Evolutionary conservation across 2,797 vertebrate genomes (phyloP).

Genomic region (Delichon dasypus): DNA sequence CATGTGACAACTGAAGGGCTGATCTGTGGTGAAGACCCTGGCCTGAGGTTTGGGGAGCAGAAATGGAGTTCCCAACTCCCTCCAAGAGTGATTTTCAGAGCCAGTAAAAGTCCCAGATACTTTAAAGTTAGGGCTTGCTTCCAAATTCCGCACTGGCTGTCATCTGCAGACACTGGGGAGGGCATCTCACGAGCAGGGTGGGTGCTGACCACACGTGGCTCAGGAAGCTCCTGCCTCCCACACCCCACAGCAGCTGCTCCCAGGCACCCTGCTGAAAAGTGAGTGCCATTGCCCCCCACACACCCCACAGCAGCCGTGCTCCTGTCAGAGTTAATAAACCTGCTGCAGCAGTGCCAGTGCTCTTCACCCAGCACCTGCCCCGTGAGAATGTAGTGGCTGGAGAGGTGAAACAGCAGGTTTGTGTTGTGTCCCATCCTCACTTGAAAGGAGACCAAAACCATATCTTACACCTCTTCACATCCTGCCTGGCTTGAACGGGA

Average conservation of each 20-base stretch:
- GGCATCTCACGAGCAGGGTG: neutral
- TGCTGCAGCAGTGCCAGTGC: neutral
- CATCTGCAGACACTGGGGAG: neutral
- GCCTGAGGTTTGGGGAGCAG: neutral
- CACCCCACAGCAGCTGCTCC: neutral
- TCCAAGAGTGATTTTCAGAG: neutral
- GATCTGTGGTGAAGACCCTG: neutral
- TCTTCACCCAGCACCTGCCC: neutral
- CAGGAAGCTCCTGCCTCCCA: fast-evolving
- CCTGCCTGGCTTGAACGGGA: neutral
- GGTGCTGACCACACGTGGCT: fast-evolving
- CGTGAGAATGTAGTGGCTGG: fast-evolving
- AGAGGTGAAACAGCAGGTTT: neutral
- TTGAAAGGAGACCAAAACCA: neutral
- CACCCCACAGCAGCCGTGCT: neutral
- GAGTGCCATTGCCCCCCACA: fast-evolving
- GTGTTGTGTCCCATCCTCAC: neutral
- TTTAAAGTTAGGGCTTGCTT: neutral
- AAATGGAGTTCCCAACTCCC: neutral
- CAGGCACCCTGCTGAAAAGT: neutral
- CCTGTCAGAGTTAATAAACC: no score
- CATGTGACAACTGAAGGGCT: no score
- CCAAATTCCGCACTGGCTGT: neutral
- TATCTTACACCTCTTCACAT: neutral
- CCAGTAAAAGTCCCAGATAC: neutral